These are phyloP conservation scores for Rhinolophus ferrumequinum DNA, from an alignment of 2,113 vertebrate genomes.

Conservation along the genomic window DNA sequence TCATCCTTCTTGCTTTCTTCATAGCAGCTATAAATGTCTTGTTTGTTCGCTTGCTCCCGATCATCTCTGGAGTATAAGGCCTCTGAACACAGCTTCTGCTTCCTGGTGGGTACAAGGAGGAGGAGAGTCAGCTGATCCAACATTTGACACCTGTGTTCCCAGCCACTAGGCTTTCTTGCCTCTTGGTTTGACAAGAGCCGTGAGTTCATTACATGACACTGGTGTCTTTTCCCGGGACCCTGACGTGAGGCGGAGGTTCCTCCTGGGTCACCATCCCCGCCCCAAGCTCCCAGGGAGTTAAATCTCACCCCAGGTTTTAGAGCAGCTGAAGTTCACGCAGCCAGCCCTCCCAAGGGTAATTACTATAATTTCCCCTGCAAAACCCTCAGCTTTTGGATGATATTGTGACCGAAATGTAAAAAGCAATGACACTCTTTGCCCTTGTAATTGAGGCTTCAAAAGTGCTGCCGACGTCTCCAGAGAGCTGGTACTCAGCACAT, in stretches of 20 bases:
- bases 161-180: neutral
- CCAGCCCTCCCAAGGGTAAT: conserved; percentile 43
- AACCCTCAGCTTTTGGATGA: neutral
- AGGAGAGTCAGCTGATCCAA: neutral
- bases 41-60: neutral
- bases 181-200: too few species aligned
- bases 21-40: fast-evolving
- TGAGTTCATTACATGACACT: neutral
- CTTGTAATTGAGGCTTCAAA: conserved; percentile 47
- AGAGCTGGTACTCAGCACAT: fast-evolving
- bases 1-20: neutral
- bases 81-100: neutral
- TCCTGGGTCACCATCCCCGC: neutral
- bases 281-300: neutral
- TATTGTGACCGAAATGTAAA: conserved; percentile 45
- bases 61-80: neutral
- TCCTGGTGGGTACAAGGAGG: fast-evolving
- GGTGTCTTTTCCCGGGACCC: neutral
- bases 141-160: fast-evolving
- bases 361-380: conserved; percentile 57
- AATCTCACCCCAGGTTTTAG: neutral
- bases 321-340: conserved; percentile 41
- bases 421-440: neutral
- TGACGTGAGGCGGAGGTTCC: neutral
- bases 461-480: neutral